A percentile compares a stretch with the other conserved stretches of the same genome.
These are phyloP conservation scores for Poeciliopsis turneri DNA, from an alignment of 2,797 vertebrate species.

Conservation along the genomic window DNA sequence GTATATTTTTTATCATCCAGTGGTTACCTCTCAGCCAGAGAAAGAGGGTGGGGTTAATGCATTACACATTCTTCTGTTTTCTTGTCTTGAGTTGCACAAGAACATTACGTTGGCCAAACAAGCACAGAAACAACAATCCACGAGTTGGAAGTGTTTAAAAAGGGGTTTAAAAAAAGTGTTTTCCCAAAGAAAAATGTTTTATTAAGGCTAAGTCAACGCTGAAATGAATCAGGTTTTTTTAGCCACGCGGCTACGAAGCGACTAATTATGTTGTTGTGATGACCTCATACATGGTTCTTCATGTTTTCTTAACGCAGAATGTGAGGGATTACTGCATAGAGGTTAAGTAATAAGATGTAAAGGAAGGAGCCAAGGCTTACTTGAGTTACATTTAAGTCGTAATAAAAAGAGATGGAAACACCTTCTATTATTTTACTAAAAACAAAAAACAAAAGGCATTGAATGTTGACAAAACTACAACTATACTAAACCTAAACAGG, in stretches of 20 bases:
- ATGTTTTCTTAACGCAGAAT: neutral
- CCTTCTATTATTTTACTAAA: neutral
- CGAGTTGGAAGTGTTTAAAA: neutral
- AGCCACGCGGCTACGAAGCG: neutral
- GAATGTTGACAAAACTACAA: neutral
- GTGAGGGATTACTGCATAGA: neutral
- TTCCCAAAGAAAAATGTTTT: neutral
- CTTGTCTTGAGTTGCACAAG: neutral
- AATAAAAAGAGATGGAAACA: slow-evolving; percentile 2
- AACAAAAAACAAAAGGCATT: neutral
- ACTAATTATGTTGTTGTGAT: neutral
- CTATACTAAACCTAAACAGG: neutral
- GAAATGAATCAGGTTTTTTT: neutral
- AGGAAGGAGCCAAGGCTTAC: neutral
- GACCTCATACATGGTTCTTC: neutral
- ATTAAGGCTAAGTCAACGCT: neutral
- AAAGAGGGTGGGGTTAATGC: neutral
- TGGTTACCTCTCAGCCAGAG: neutral
- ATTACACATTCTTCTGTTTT: neutral
- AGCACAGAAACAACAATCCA: neutral
- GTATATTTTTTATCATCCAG: neutral
- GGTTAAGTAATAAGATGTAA: neutral
- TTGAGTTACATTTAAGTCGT: neutral
- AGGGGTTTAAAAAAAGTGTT: too few species aligned
- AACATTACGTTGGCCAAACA: neutral